Conservation (phyloP, 2,797 vertebrate species). For the Furcifer pardalis region DNA sequence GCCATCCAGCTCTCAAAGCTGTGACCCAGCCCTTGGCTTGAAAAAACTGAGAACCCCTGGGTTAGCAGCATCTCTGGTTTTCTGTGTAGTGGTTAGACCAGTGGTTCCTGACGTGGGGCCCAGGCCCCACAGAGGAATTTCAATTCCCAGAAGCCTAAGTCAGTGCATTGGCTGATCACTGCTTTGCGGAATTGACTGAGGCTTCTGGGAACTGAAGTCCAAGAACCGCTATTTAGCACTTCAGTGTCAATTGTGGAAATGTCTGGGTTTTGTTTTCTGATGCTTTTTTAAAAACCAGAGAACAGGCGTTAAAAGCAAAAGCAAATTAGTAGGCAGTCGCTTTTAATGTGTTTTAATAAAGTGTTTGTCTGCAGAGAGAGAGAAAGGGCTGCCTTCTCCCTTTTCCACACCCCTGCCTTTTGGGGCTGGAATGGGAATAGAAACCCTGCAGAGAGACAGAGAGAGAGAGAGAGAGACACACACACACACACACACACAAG, state of each 20-base stretch:
- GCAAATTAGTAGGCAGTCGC: neutral
- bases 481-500: no score
- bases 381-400: rapidly evolving
- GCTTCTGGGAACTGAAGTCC: no score
- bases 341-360: neutral
- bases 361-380: neutral
- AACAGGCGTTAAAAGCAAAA: neutral
- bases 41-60: no score
- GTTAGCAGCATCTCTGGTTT: neutral
- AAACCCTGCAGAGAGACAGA: neutral
- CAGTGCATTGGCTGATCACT: no score
- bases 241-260: neutral
- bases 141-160: no score
- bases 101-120: no score
- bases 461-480: no score
- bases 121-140: no score
- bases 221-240: neutral
- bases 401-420: no score
- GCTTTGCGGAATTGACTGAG: no score
- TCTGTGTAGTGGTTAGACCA: neutral
- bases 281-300: neutral
- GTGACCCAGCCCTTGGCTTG: no score
- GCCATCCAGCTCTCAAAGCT: no score
- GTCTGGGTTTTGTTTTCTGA: neutral
- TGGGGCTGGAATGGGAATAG: neutral